Conservation (phyloP, 2,888 invertebrate genomes). For the Andricus quercusramuli region DNA sequence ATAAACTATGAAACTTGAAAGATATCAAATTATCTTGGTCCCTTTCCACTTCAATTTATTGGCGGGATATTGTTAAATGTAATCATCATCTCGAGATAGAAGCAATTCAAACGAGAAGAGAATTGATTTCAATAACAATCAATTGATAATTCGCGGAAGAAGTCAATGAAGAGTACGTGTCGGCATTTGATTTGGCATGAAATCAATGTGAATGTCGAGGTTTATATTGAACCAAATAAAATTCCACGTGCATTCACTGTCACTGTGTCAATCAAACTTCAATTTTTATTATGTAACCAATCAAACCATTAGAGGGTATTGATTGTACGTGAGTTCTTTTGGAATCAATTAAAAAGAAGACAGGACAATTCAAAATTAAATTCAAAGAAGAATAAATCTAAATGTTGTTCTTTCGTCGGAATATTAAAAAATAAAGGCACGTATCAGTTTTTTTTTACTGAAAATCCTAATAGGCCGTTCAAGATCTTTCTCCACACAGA, state of each 20-base stretch:
- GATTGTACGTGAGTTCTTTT: neutral
- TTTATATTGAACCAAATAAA: slow-evolving; percentile 14
- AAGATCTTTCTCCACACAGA: neutral
- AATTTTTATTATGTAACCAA: neutral
- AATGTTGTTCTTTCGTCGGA: neutral
- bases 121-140: slow-evolving; percentile 5
- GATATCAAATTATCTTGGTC: neutral
- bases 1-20: slow-evolving; percentile 2
- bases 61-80: neutral
- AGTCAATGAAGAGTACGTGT: neutral
- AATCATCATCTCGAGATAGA: neutral
- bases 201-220: neutral
- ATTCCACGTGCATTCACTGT: neutral
- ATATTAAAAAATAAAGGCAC: neutral
- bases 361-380: neutral
- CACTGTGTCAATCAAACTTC: neutral
- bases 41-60: neutral
- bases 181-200: neutral
- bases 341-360: neutral
- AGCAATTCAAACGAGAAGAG: neutral
- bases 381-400: neutral
- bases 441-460: neutral
- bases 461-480: neutral
- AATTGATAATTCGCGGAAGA: slow-evolving; percentile 34
- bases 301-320: neutral